Evolutionary conservation across 1,140 invertebrate species (phyloP), one percentile per base, ranked within the genome.

Genomic region (Halictus rubicundus): DNA sequence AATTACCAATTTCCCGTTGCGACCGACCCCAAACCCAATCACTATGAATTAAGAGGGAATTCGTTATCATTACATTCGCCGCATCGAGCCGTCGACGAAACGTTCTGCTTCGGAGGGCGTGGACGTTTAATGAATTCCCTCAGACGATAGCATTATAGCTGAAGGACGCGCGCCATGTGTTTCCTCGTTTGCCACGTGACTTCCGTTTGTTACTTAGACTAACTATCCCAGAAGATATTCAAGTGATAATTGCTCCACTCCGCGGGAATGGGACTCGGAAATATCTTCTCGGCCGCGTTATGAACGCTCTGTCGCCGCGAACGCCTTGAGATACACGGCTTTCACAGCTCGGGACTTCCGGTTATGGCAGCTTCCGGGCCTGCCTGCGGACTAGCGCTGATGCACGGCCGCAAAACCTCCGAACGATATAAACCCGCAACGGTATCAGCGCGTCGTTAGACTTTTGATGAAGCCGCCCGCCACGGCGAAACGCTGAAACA

Each of bases 301-400:
- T 54, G 61, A 78, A n/a, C 54, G 54, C 54, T 8, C 3, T 1
- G 8, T 9, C 54, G n/a, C 54, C 0, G 21, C n/a, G 8, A n/a
- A 9, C 54, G 54, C n/a, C 54, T 57, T 6, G 27, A 78, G 59
- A 78, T 78, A 61, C 27, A n/a, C 32, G 32, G 19, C 63, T 63
- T 63, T n/a, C 19, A 52, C 42, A 7, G 37, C 23, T 39, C 42
- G 42, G 37, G 68, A 37, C 12, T 37, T 25, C 75, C 66, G 21
- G 25, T 3, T n/a, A 37, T 21, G 6, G 23, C 19, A 23, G 23
- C 66, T 32, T 66, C 68, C 23, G 57, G 25, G 21, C 52, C 57
- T n/a, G 42, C 42, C 42, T 14, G 49, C 49, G 49, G 60, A 16
- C 25, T 37, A 9, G 16, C 0, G 0, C 2, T 16, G 59, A 52